Base-by-base conservation (phyloP, 2,888 invertebrate genomes). In the Drosophila maculinotata region DNA sequence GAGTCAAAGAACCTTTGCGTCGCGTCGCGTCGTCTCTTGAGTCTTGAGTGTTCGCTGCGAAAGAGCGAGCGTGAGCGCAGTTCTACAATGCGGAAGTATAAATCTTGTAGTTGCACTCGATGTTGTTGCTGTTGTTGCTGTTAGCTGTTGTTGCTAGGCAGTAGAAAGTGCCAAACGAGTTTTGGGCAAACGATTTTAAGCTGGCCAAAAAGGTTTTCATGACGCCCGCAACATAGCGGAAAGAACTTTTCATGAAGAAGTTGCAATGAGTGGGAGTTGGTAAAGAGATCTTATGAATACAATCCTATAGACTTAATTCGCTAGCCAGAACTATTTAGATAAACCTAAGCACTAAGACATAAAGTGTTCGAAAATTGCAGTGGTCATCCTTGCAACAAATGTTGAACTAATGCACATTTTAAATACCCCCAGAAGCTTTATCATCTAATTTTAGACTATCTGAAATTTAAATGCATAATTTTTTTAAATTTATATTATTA, bases 31-130 rank as follows among this genome's bases (percentile, higher is more conserved):
- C n/a, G n/a, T 56, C 63, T 69, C 70, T 70, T 76, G 64, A 69
- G 71, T 67, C n/a, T n/a, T n/a, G n/a, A n/a, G 69, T 52, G 25
- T 35, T 47, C 42, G 35, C 20, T 20, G 20, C 20, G 2, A 20
- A 20, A 20, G 26, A 12, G 7, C 14, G 33, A 39, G 28, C 12
- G 49, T 35, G 53, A 44, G 62, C 53, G 51, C 64, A 64, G 53
- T 68, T 69, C 54, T 68, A 56, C 71, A 87, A 81, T 81, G 87
- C 81, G 81, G 81, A 81, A 81, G 81, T 87, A 12, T 57, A 80
- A 78, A 58, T 70, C 48, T 51, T 70, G 54, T 59, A 54, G 51
- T 69, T 74, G 71, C 71, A 70, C 60, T 62, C 63, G 30, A 44
- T 62, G 54, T 31, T 30, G 49, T 63, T 73, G 44, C 28, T 80